These are phyloP conservation scores for Hypothenemus hampei DNA, from an alignment of 1,140 invertebrate genomes.

Conservation along the genomic window DNA sequence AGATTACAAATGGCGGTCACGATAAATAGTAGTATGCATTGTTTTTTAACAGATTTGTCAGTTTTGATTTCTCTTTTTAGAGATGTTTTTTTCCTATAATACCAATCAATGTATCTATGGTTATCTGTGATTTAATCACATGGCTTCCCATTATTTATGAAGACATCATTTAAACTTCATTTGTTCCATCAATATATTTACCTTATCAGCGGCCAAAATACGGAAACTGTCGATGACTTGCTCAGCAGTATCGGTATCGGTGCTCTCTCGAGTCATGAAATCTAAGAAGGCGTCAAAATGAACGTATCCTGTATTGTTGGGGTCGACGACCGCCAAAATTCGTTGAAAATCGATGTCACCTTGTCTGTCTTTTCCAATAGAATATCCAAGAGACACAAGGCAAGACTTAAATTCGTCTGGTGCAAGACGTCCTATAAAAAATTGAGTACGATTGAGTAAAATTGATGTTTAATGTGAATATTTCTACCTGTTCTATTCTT, in stretches of 20 bases:
- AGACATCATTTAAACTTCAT: too few relatives aligned
- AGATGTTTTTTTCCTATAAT: too few relatives aligned
- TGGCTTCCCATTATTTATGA: too few relatives aligned
- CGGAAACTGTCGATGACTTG: slow-evolving; percentile 99
- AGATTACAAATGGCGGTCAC: too few relatives aligned
- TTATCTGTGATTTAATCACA: too few relatives aligned
- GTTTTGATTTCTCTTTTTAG: too few relatives aligned
- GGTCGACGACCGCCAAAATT: slow-evolving; percentile 95
- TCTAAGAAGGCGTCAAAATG: slow-evolving; percentile 99
- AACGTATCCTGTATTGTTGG: slow-evolving; percentile 93
- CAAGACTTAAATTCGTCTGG: slow-evolving; percentile 99
- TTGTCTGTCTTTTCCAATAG: slow-evolving; percentile 95
- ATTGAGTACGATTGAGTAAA: background rate
- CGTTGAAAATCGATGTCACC: slow-evolving; percentile 98
- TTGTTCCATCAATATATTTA: too few relatives aligned
- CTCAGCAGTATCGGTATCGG: slow-evolving; percentile 91
- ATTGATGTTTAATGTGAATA: slow-evolving; percentile 40
- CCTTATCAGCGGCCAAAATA: slow-evolving; percentile 98
- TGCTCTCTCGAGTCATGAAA: slow-evolving; percentile 98
- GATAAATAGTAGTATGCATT: too few relatives aligned
- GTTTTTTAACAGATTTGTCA: too few relatives aligned
- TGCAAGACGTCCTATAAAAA: slow-evolving; percentile 65
- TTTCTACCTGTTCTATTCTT: slow-evolving; percentile 75
- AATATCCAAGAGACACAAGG: slow-evolving; percentile 95
- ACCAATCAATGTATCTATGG: too few relatives aligned